phyloP scores from a whole-genome alignment of 2,888 invertebrate species.

The Cremastobaeus sp. region DNA sequence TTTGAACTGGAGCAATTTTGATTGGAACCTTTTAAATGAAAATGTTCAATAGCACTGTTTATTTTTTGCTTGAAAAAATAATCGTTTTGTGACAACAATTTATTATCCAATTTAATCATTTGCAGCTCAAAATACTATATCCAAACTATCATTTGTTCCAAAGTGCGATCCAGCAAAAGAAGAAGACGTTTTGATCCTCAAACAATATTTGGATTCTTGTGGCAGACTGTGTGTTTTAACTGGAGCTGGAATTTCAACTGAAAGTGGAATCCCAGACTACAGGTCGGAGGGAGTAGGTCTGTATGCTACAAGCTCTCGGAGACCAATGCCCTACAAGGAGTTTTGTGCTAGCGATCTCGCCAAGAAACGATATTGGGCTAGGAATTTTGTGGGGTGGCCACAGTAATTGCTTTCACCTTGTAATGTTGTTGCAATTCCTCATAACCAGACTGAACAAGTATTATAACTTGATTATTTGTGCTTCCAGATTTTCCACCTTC shows the following conservation, averaged over 20 bases:
- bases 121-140: constrained; percentile 48
- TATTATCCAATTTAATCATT: constrained; percentile 8
- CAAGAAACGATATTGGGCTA: constrained; percentile 94
- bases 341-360: constrained; percentile 85
- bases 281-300: constrained; percentile 94
- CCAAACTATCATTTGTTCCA: constrained; percentile 82
- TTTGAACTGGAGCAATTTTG: too few species aligned
- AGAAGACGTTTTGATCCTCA: constrained; percentile 81
- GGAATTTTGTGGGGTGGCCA: constrained; percentile 96
- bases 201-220: constrained; percentile 81
- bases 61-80: neutral
- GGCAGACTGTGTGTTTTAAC: constrained; percentile 86
- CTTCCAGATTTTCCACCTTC: constrained; percentile 84
- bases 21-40: too few species aligned
- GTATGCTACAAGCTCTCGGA: constrained; percentile 90
- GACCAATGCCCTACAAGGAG: constrained; percentile 92
- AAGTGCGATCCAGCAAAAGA: constrained; percentile 83
- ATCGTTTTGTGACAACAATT: neutral
- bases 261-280: constrained; percentile 97
- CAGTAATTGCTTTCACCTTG: too few species aligned
- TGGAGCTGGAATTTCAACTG: constrained; percentile 98
- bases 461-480: constrained; percentile 9
- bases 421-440: too few species aligned
- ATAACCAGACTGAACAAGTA: too few species aligned
- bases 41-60: neutral